Conservation (phyloP, 2,888 invertebrate genomes). For the Leucophenga montana region DNA sequence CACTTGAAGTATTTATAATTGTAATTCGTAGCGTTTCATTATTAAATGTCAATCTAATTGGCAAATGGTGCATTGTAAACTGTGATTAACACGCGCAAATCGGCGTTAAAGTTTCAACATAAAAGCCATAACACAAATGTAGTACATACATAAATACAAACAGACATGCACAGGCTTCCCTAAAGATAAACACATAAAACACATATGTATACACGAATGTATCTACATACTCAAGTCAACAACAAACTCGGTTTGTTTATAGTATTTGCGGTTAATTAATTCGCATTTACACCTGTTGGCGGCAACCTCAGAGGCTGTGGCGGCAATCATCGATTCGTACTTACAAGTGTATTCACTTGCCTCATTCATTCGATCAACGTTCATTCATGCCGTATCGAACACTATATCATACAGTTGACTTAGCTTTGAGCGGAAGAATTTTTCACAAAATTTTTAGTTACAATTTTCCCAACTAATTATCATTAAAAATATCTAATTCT, state of each 20-base stretch:
- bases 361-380: slow-evolving; percentile 40
- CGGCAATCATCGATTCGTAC: background rate
- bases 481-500: too few species aligned
- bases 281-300: slow-evolving; percentile 71
- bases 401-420: too few species aligned
- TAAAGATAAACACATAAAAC: background rate
- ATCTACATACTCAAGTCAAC: background rate
- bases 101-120: background rate
- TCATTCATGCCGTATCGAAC: slow-evolving; percentile 63
- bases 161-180: background rate
- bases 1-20: too few species aligned
- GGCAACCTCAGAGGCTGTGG: slow-evolving; percentile 32
- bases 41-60: slow-evolving; percentile 18
- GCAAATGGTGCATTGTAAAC: slow-evolving; percentile 22
- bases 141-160: too few species aligned
- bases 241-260: slow-evolving; percentile 60
- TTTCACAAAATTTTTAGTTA: too few species aligned
- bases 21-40: background rate
- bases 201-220: background rate
- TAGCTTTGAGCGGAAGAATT: too few species aligned
- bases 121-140: background rate
- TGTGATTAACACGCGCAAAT: slow-evolving; percentile 21
- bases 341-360: too few species aligned
- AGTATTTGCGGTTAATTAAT: slow-evolving; percentile 72
- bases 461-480: too few species aligned